Evolutionary conservation across 1,140 invertebrate genomes (phyloP), one percentile per base, ranked within the genome.

Genomic region (Panonychus citri): DNA sequence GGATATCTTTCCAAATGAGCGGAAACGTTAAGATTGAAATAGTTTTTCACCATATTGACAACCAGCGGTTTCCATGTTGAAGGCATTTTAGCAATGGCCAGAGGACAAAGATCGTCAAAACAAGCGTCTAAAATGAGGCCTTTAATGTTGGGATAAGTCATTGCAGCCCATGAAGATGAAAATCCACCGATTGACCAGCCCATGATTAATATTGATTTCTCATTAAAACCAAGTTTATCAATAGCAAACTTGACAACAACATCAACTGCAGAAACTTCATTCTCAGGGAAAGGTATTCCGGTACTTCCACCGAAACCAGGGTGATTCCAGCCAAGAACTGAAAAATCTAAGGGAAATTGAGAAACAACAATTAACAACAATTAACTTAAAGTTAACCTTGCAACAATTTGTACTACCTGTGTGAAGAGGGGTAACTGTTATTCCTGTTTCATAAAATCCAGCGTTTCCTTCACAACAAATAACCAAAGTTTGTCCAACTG

Each of bases 141-240:
- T 64, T 81, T 80, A 25, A 94, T 73, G 53, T 83, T 78, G 5
- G 87, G 88, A 73, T 94, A 94, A 64, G 80, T 80, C 68, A 81
- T 81, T n/a, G 87, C 85, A 25, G 85, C 83, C 81, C 84, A 94
- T 2, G 84, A 75, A 2, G 86, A 78, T 13, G 83, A 73, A 65
- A 83, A 97, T 1, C 90, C 93, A 10, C 93, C 93, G 67, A 98
- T 98, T 64, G 90, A 96, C 94, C 94, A 98, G 8, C 87, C 90
- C 72, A 83, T 93, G 12, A 97, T 61, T 27, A 95, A 74, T 57
- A 97, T 93, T 66, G 85, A 74, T 58, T 85, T 76, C 40, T 82
- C 76, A 10, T 73, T 65, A 68, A 94, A 98, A 5, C 77, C 78
- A 7, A 97, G 71, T 58, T 78, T 73, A 59, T 85, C 73, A 12